A percentile compares a stretch with the other conserved stretches of the same genome.
phyloP scores from a whole-genome alignment of 2,797 vertebrate species.

The Oryzias sinensis region DNA sequence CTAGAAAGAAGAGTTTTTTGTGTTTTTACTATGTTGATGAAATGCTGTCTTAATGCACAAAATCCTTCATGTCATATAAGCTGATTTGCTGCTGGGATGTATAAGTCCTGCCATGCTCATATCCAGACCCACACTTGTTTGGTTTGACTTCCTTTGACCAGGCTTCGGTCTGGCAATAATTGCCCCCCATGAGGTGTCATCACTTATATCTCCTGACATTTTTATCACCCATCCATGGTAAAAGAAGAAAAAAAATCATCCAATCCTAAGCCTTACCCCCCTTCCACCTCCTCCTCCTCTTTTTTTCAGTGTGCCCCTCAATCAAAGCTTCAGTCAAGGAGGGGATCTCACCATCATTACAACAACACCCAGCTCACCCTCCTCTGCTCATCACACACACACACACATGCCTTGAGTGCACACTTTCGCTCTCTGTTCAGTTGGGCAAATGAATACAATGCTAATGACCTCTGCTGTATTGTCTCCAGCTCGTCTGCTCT shows the following conservation, averaged over 20 bases:
- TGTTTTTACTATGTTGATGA: slow-evolving; percentile 11
- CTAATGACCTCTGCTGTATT: slow-evolving; percentile 73
- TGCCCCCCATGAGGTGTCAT: slow-evolving; percentile 25
- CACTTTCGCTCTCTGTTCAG: slow-evolving; percentile 64
- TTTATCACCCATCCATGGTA: slow-evolving; percentile 55
- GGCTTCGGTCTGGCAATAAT: slow-evolving; percentile 24
- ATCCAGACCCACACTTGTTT: slow-evolving; percentile 39
- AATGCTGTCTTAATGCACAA: slow-evolving; percentile 21
- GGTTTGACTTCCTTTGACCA: slow-evolving; percentile 17
- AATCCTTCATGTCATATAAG: slow-evolving; percentile 43
- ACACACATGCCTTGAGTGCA: slow-evolving; percentile 48
- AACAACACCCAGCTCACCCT: slow-evolving; percentile 24
- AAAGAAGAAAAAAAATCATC: slow-evolving; percentile 29
- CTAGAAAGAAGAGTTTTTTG: background rate
- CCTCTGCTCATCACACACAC: slow-evolving; percentile 48
- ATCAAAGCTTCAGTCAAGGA: slow-evolving; percentile 57
- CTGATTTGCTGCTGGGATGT: slow-evolving; percentile 55
- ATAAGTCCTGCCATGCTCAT: slow-evolving; percentile 48
- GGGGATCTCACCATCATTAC: slow-evolving; percentile 41
- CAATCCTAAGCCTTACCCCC: slow-evolving; percentile 30
- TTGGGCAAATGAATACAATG: slow-evolving; percentile 74
- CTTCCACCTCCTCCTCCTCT: slow-evolving; percentile 23
- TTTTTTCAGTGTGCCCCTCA: slow-evolving; percentile 39
- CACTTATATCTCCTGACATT: slow-evolving; percentile 32
- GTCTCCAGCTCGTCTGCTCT: slow-evolving; percentile 56